A percentile compares a stretch with the other conserved stretches of the same genome.
Evolutionary conservation across 2,888 invertebrate genomes (phyloP).

Genomic region (Temnothorax unifasciatus): DNA sequence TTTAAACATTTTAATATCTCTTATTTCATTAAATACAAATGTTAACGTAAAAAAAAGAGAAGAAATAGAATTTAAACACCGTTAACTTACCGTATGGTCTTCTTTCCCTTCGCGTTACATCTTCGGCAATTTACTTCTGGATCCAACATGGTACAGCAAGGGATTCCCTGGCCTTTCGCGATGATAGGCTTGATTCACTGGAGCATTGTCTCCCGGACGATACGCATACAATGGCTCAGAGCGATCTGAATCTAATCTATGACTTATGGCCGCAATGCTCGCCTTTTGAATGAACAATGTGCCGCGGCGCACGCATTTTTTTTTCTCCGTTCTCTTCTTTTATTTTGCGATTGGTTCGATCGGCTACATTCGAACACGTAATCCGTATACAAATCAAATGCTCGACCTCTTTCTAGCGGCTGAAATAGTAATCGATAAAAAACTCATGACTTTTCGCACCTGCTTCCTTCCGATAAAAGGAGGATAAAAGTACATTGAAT

Average conservation of each 20-base stretch:
- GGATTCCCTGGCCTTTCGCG: constrained; percentile 73
- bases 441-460: not conserved
- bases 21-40: not conserved
- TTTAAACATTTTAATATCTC: not conserved
- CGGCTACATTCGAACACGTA: not conserved
- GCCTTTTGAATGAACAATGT: constrained; percentile 78
- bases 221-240: constrained; percentile 80
- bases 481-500: not conserved
- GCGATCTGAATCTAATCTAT: constrained; percentile 80
- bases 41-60: not conserved
- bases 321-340: constrained; percentile 52
- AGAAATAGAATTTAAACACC: not conserved
- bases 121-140: constrained; percentile 70
- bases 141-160: constrained; percentile 57
- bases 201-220: constrained; percentile 76
- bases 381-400: not conserved
- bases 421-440: not conserved
- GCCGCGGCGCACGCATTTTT: constrained; percentile 64
- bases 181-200: constrained; percentile 78
- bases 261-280: constrained; percentile 76
- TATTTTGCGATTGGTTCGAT: constrained; percentile 58
- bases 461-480: not conserved
- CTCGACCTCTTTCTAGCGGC: not conserved
- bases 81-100: constrained; percentile 1
- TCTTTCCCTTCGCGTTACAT: constrained; percentile 28